These are phyloP conservation scores for Aplysina aerophoba DNA, from an alignment of 37 sponge, comb jelly and placozoan genomes.

Conservation along the genomic window DNA sequence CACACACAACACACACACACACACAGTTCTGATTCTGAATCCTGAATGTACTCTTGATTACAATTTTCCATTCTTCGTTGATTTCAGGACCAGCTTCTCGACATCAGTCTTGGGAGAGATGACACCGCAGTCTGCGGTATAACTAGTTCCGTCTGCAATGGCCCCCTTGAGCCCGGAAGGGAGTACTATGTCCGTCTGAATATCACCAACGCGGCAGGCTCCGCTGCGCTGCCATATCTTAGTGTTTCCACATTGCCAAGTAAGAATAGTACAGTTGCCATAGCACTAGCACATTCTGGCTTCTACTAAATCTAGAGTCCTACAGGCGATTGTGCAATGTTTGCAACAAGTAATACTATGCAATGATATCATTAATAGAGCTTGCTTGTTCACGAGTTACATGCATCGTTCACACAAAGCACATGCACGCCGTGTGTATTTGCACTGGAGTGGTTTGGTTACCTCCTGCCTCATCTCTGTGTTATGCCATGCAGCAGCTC, in stretches of 20 bases:
- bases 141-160: constrained; percentile 52
- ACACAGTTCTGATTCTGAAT: neutral
- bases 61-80: too few relatives aligned
- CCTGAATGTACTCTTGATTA: too few relatives aligned
- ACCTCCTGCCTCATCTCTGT: too few relatives aligned
- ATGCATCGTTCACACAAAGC: too few relatives aligned
- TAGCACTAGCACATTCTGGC: neutral
- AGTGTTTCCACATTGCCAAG: neutral
- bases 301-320: neutral
- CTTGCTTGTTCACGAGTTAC: too few relatives aligned
- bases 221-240: neutral
- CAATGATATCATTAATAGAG: too few relatives aligned
- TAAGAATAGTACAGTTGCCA: neutral
- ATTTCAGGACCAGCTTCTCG: neutral
- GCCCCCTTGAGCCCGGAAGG: constrained; percentile 46
- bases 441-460: too few relatives aligned
- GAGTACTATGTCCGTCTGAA: constrained; percentile 46
- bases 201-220: constrained; percentile 28
- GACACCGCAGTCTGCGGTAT: constrained; percentile 25
- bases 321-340: neutral
- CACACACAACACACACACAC: constrained; percentile 20
- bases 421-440: too few relatives aligned
- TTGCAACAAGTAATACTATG: too few relatives aligned
- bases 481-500: too few relatives aligned
- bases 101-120: constrained; percentile 27